Conservation (phyloP, 2,797 vertebrate genomes). For the Pelobates cultripes region DNA sequence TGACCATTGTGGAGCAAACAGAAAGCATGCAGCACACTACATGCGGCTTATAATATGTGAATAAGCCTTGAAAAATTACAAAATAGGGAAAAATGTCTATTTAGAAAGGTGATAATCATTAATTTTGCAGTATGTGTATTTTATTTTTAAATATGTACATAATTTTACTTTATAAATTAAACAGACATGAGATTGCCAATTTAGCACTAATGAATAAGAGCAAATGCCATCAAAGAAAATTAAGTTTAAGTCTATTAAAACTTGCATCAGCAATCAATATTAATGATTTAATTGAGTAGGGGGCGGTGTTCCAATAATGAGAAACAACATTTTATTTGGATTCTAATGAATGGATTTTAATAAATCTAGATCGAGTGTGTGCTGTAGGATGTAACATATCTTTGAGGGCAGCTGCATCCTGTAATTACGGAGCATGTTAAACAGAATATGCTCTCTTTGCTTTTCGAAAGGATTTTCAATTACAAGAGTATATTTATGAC, state of each 20-base stretch:
- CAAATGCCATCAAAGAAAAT: background rate
- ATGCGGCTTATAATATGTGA: too few relatives aligned
- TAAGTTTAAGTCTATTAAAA: background rate
- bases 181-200: background rate
- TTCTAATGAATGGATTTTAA: constrained; percentile 37
- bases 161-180: too few relatives aligned
- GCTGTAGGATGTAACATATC: constrained; percentile 38
- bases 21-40: too few relatives aligned
- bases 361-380: constrained; percentile 15
- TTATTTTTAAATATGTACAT: too few relatives aligned
- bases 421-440: constrained; percentile 75
- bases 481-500: constrained; percentile 73
- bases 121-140: too few relatives aligned
- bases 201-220: background rate
- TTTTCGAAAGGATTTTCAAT: constrained; percentile 71
- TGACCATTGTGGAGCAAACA: too few relatives aligned
- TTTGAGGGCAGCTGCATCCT: constrained; percentile 70
- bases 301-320: background rate
- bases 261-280: background rate
- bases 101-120: too few relatives aligned
- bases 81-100: too few relatives aligned
- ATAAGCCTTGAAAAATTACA: too few relatives aligned
- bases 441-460: constrained; percentile 61
- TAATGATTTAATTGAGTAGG: constrained; percentile 6
- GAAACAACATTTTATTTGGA: constrained; percentile 2